Conservation (phyloP, 1,140 invertebrate genomes). For the Protaetia brevitarsis region DNA sequence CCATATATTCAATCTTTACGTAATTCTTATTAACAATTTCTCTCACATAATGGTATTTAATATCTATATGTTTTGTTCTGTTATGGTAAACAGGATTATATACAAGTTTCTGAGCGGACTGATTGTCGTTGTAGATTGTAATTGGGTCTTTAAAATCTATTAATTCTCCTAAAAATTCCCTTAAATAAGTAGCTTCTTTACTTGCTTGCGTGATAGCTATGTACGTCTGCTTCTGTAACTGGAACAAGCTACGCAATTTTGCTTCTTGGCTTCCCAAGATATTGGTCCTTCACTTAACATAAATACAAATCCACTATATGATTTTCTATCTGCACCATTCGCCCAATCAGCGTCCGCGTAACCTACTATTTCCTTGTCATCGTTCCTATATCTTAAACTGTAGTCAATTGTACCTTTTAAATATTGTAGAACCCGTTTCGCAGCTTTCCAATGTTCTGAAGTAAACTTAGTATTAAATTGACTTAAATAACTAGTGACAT, state of each 20-base stretch:
- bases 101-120: conserved; percentile 44
- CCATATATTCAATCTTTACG: neutral
- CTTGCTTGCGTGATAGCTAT: conserved; percentile 36
- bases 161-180: conserved; percentile 32
- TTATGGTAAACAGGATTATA: conserved; percentile 40
- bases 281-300: conserved; percentile 29
- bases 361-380: conserved; percentile 30
- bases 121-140: conserved; percentile 44
- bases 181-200: conserved; percentile 40
- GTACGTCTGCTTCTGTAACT: conserved; percentile 47
- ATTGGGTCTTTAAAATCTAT: neutral
- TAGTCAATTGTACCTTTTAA: neutral
- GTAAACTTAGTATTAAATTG: too few species aligned
- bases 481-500: too few species aligned
- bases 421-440: conserved; percentile 9
- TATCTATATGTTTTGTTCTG: conserved; percentile 44
- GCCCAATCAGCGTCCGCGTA: conserved; percentile 44
- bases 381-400: conserved; percentile 29
- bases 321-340: conserved; percentile 42
- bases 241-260: conserved; percentile 40
- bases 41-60: conserved; percentile 25
- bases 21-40: neutral
- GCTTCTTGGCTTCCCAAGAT: conserved; percentile 35
- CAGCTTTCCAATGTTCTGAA: too few species aligned
- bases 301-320: conserved; percentile 44